Base-by-base conservation (phyloP, 1,140 invertebrate species). In the Orius insidiosus region DNA sequence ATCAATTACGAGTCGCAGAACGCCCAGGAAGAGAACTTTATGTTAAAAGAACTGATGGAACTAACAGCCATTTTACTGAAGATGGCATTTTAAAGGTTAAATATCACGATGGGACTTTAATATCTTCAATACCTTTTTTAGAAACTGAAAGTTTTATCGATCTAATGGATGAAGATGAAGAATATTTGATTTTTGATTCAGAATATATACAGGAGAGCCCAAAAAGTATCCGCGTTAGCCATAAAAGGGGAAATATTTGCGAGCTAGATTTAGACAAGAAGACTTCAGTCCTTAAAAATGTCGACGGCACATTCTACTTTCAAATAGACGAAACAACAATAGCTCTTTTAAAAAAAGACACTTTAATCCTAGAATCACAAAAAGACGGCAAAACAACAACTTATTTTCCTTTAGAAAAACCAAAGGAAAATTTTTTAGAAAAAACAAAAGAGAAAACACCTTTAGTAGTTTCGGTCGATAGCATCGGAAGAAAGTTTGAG, bases 241-340 rank as follows among this genome's bases (percentile, higher is more conserved):
- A 3, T 14, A 9, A 2, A 5, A 9, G 15, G 7, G 41, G 24
- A 4, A 24, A 24, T 24, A 7, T 24, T 7, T 24, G 24, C 7
- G 24, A 24, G 7, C 3, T 24, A 3, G 24, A 24, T 24, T 24
- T 24, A 7, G 24, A 24, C 24, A 7, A 24, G 24, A 7, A 24
- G 24, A 24, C 24, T 4, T 24, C 24, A 24, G 24, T 24, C 7
- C 24, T 24, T 24, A 24, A 24, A 24, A 43, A 5, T 19, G n/a
- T 43, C 16, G 41, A 43, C 24, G 14, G 41, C 24, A 1, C 18
- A 30, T 43, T 43, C 24, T 9, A n/a, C 41, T 37, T 37, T 9
- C 35, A 37, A 24, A 24, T 24, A 4, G 24, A 24, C 7, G 24
- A 24, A 7, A 24, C 24, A 24, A 24, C 24, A 4, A 4, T 7